Percentiles rank a stretch among this genome's conserved stretches.
Evolutionary conservation across 2,797 vertebrate species (phyloP).

Genomic region (Chelidonichthys spinosus): DNA sequence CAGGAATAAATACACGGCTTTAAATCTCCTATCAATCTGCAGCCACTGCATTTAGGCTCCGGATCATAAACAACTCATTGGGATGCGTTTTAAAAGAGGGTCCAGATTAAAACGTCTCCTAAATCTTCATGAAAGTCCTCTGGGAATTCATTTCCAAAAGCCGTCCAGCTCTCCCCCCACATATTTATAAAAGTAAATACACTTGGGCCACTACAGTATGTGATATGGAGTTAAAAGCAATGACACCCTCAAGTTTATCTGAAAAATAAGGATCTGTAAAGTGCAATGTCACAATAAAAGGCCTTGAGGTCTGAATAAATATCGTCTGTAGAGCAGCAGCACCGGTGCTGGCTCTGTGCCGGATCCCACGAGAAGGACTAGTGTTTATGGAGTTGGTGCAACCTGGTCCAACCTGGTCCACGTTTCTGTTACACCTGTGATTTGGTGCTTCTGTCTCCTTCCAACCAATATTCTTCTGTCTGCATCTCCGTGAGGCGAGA

Average conservation of each 20-base stretch:
- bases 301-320: constrained; percentile 66
- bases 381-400: constrained; percentile 20
- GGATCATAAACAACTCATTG: constrained; percentile 20
- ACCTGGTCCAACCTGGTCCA: neutral
- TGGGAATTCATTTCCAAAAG: constrained; percentile 22
- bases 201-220: constrained; percentile 22
- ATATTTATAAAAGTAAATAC: constrained; percentile 30
- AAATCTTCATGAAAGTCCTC: constrained; percentile 39
- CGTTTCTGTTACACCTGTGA: constrained; percentile 39
- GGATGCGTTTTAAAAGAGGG: constrained; percentile 25
- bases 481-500: constrained; percentile 99
- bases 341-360: neutral
- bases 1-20: constrained; percentile 15
- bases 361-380: constrained; percentile 24
- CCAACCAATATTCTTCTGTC: constrained; percentile 94
- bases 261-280: constrained; percentile 62
- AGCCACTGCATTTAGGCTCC: constrained; percentile 28
- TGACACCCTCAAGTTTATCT: constrained; percentile 12
- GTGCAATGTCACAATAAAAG: constrained; percentile 70
- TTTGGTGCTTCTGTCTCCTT: constrained; percentile 88
- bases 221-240: constrained; percentile 37
- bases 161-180: constrained; percentile 12
- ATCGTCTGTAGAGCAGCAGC: constrained; percentile 52
- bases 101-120: constrained; percentile 30
- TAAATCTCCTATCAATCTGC: constrained; percentile 7